These are phyloP conservation scores for Poecilia gillii DNA, from an alignment of 2,797 vertebrate genomes.

Conservation along the genomic window DNA sequence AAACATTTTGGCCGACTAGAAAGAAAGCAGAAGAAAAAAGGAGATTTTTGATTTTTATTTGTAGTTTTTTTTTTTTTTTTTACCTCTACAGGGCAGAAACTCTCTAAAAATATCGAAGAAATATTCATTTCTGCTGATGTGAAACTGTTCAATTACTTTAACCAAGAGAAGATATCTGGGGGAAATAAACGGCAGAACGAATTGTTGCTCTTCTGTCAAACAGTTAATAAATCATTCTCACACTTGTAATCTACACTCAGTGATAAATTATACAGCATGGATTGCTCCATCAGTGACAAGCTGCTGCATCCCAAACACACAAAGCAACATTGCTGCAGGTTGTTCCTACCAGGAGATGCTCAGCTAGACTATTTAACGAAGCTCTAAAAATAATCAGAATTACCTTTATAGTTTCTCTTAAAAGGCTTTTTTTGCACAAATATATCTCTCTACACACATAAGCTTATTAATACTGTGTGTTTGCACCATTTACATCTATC, in stretches of 20 bases:
- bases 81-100: slow-evolving; percentile 66
- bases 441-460: background rate
- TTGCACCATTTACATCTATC: background rate
- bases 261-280: background rate
- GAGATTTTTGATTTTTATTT: background rate
- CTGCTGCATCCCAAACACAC: background rate
- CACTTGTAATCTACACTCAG: background rate
- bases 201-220: background rate
- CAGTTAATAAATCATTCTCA: background rate
- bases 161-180: background rate
- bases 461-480: background rate
- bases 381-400: background rate
- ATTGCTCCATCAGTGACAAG: background rate
- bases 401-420: background rate
- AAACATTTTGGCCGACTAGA: slow-evolving; percentile 95
- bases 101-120: background rate
- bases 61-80: background rate
- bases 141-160: background rate
- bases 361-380: background rate
- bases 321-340: background rate
- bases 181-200: background rate
- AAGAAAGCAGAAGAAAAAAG: slow-evolving; percentile 5
- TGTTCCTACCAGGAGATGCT: background rate
- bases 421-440: background rate
- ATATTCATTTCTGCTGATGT: background rate